Evolutionary conservation across 2,888 invertebrate genomes (phyloP), one percentile per base, ranked within the genome.

Genomic region (Drosophila suboccidentalis): DNA sequence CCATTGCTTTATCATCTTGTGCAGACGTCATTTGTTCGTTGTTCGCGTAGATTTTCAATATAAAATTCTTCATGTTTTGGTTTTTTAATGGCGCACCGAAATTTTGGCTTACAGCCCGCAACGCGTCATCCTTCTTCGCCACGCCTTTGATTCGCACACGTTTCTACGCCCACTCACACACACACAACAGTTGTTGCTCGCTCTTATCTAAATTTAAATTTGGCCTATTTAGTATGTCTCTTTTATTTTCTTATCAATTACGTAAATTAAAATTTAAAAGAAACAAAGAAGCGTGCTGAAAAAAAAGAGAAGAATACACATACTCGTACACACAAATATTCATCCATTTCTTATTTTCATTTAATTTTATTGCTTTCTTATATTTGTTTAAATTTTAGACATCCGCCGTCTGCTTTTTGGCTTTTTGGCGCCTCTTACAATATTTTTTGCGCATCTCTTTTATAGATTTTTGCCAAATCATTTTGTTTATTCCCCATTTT

Each of bases 191-290:
- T 17, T 19, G 41, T 41, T 15, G 41, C 55, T 67, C 46, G 64
- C 59, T 71, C 49, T 75, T 70, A 74, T 86, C 88, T 86, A 88
- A 84, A 86, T 86, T 76, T 88, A 86, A 82, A 82, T 88, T 83
- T 86, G 86, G 84, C 86, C 86, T 78, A 88, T 82, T 86, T 86
- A 71, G 58, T 71, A 58, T 53, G 32, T 61, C 44, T 57, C 26
- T 49, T 64, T 64, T 17, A 61, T 72, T 34, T 34, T 84, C 78
- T 86, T 86, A 86, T 86, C 86, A 88, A 76, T 86, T 88, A 75
- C 84, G 88, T 88, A 82, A 86, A 88, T 76, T 64, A 8, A 75
- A 76, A 47, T 49, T 54, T 69, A 50, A 65, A 61, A 60, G 55
- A 46, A 77, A 69, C 50, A 69, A 66, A 71, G 61, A 64, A 57